A percentile compares a stretch with the other conserved stretches of the same genome.
These are phyloP conservation scores for Tuta absoluta DNA, from an alignment of 2,888 invertebrate species.

Conservation along the genomic window DNA sequence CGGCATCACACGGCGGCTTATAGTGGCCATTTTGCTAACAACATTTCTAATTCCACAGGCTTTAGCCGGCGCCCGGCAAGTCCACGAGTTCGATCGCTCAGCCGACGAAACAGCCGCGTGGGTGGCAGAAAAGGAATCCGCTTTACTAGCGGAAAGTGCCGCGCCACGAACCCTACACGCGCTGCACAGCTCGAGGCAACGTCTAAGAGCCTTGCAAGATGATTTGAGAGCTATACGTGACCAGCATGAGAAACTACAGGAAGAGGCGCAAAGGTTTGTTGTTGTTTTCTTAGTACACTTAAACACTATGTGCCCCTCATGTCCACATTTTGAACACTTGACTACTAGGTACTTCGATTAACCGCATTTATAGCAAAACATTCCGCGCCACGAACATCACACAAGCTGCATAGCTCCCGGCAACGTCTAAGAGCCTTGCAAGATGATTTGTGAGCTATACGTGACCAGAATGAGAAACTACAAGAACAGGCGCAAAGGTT, in stretches of 20 bases:
- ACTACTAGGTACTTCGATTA: too few species aligned
- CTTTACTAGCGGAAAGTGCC: slow-evolving; percentile 85
- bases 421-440: slow-evolving; percentile 92
- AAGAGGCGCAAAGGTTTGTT: slow-evolving; percentile 79
- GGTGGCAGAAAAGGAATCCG: slow-evolving; percentile 96
- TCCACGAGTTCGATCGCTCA: slow-evolving; percentile 97
- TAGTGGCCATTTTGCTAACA: too few species aligned
- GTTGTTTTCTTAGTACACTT: background rate
- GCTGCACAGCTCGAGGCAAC: slow-evolving; percentile 90
- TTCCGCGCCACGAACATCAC: slow-evolving; percentile 87
- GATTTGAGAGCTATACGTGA: slow-evolving; percentile 95
- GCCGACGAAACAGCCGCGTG: slow-evolving; percentile 98
- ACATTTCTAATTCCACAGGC: slow-evolving; percentile 75
- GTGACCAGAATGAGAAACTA: slow-evolving; percentile 87
- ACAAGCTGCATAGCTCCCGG: slow-evolving; percentile 92
- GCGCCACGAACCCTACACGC: slow-evolving; percentile 89
- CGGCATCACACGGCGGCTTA: too few species aligned
- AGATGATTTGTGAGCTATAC: slow-evolving; percentile 94
- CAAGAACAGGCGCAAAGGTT: slow-evolving; percentile 81
- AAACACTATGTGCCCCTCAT: background rate
- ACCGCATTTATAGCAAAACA: slow-evolving; percentile 84
- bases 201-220: slow-evolving; percentile 91
- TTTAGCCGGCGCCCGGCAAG: slow-evolving; percentile 94
- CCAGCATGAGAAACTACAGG: slow-evolving; percentile 85
- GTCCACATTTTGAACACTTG: too few species aligned